phyloP scores from a whole-genome alignment of 2,797 vertebrate species.

The Characodon lateralis region DNA sequence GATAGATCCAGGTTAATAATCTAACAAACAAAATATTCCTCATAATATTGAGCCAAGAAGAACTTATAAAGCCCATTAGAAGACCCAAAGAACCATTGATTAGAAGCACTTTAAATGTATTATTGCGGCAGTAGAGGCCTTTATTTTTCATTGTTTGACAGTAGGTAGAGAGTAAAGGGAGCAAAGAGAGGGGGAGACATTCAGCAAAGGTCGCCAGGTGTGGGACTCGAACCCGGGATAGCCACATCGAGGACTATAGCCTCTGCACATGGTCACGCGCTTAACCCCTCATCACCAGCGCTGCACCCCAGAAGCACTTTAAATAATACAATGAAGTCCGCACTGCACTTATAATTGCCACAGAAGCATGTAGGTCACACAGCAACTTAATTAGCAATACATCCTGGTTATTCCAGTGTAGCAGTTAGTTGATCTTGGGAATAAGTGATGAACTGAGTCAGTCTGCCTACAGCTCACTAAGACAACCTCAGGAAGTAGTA shows the following conservation, averaged over 20 bases:
- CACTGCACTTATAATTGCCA: neutral
- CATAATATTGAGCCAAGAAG: neutral
- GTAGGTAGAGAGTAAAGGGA: too few relatives aligned
- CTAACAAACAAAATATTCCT: neutral
- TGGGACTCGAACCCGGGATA: too few relatives aligned
- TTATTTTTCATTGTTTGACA: too few relatives aligned
- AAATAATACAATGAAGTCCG: too few relatives aligned
- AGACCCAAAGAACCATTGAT: neutral
- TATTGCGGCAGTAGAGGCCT: too few relatives aligned
- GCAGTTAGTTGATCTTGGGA: neutral
- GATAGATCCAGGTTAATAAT: neutral
- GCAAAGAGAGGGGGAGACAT: too few relatives aligned
- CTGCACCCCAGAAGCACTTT: neutral
- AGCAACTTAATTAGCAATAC: neutral
- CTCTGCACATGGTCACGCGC: too few relatives aligned
- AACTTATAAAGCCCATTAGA: neutral
- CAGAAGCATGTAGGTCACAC: neutral
- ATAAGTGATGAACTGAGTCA: too few relatives aligned
- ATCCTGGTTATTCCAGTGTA: neutral
- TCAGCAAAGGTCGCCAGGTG: too few relatives aligned
- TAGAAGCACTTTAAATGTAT: neutral
- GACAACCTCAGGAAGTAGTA: neutral
- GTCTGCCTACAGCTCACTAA: neutral
- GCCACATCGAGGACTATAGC: too few relatives aligned
- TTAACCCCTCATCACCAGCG: too few relatives aligned